phyloP scores from a whole-genome alignment of 1,140 invertebrate species.

The Diabrotica undecimpunctata region DNA sequence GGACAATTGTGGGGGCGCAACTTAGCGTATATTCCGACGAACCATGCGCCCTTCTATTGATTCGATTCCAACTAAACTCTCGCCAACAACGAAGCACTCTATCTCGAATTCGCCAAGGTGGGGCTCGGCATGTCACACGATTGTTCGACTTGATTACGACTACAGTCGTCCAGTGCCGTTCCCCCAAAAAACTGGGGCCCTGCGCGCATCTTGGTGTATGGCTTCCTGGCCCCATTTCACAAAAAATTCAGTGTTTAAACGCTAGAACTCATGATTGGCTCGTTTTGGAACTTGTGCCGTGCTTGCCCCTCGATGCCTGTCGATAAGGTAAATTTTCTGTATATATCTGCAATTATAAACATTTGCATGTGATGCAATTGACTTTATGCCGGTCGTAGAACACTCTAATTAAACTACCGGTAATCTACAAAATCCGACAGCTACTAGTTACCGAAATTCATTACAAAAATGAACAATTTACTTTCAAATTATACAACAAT shows the following conservation, averaged over 20 bases:
- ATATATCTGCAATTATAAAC: not conserved
- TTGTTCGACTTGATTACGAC: constrained; percentile 16
- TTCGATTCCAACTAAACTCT: constrained; percentile 6
- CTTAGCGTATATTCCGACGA: constrained; percentile 7
- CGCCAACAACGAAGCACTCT: not conserved
- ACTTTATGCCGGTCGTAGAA: too few relatives aligned
- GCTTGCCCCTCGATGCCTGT: constrained; percentile 89
- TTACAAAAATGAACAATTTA: too few relatives aligned
- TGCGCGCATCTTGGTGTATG: constrained; percentile 16
- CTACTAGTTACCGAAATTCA: too few relatives aligned
- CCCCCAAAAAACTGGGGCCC: constrained; percentile 6
- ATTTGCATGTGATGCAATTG: too few relatives aligned
- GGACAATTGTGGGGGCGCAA: not conserved
- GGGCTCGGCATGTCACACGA: constrained; percentile 15
- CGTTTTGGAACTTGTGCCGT: constrained; percentile 90
- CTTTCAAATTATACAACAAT: too few relatives aligned
- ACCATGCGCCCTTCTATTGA: constrained; percentile 20
- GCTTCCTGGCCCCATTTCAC: constrained; percentile 19
- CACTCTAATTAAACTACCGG: too few relatives aligned
- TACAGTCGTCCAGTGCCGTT: not conserved
- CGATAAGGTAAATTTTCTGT: constrained; percentile 72
- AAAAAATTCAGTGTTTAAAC: constrained; percentile 10
- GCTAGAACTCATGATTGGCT: constrained; percentile 71
- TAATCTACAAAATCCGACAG: too few relatives aligned
- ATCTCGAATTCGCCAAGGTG: constrained; percentile 14